Base-by-base conservation (phyloP, 2,888 invertebrate genomes). In the Prosopocoilus inquinatus region DNA sequence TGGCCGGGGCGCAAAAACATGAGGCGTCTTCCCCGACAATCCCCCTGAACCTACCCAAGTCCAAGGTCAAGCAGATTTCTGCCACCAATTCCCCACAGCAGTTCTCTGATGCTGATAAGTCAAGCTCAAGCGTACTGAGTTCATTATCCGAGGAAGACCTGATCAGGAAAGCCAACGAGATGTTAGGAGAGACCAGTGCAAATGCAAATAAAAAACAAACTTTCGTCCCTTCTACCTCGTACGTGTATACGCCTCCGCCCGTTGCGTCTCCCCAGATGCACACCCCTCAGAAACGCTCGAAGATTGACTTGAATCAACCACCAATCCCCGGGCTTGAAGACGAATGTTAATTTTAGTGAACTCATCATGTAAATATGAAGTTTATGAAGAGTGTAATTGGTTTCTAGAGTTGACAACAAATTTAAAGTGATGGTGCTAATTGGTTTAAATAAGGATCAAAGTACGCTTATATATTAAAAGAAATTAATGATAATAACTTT, bases 111-210 rank as follows among this genome's bases (percentile, higher is more conserved):
- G 12, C 39, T 13, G 57, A 57, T 13, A 53, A 57, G 39, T 43
- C 47, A 20, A 52, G 48, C 35, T 58, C 51, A 32, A 79, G 80
- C 59, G 80, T 81, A 2, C 65, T 83, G 33, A 79, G 82, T 60
- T 78, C 80, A 0, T 67, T 83, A 44, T 79, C 81, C 34, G 83
- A 83, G 64, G 78, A 80, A 55, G 84, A 84, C 62, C 66, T 84
- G 33, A 81, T 83, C 20, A 79, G 79, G 57, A 83, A 82, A 69
- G 83, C 83, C 0, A 81, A 80, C 20, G 83, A 83, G 68, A 82
- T 83, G 78, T 68, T 82, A 49, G 80, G 79, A 0, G 79, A 80
- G 35, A 71, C 73, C n/a, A 73, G 69, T 55, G 55, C 45, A 35
- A 16, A 9, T 11, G 33, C 11, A 50, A 12, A 50, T 50, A 13